Percentiles rank a stretch among this genome's conserved stretches.
Conservation (phyloP, 2,888 invertebrate genomes). For the Nephrotoma appendiculata region DNA sequence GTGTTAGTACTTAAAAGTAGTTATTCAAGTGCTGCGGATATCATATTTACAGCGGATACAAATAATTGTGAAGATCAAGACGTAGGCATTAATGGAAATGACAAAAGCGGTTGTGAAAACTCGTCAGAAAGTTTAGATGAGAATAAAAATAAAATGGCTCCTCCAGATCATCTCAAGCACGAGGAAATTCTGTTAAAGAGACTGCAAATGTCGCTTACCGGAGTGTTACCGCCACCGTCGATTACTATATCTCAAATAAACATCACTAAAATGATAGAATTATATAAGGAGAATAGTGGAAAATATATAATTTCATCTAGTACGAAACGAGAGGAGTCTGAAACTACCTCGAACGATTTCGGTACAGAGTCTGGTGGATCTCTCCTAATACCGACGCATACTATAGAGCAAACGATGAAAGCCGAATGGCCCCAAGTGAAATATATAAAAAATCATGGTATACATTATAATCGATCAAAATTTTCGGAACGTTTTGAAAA, state of each 20-base stretch:
- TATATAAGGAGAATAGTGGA: conserved; percentile 37
- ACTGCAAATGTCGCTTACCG: conserved; percentile 36
- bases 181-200: neutral
- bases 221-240: conserved; percentile 61
- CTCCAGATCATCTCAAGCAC: conserved; percentile 12
- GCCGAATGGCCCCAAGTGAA: conserved; percentile 45
- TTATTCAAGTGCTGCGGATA: conserved; percentile 1
- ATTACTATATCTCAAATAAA: conserved; percentile 52
- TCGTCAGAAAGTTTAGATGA: neutral
- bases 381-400: conserved; percentile 24
- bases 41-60: conserved; percentile 4
- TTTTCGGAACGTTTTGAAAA: conserved; percentile 55
- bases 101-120: neutral
- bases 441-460: conserved; percentile 49
- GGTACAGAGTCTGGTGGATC: conserved; percentile 8
- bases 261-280: conserved; percentile 46
- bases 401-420: conserved; percentile 20
- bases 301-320: neutral
- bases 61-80: conserved; percentile 8
- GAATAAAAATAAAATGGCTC: conserved; percentile 11
- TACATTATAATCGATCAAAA: conserved; percentile 56
- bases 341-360: neutral
- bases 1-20: conserved; percentile 8
- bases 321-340: neutral
- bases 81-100: conserved; percentile 1